Evolutionary conservation across 2,888 invertebrate genomes (phyloP), one percentile per base, ranked within the genome.

Genomic region (Sphaeridia pumilis): DNA sequence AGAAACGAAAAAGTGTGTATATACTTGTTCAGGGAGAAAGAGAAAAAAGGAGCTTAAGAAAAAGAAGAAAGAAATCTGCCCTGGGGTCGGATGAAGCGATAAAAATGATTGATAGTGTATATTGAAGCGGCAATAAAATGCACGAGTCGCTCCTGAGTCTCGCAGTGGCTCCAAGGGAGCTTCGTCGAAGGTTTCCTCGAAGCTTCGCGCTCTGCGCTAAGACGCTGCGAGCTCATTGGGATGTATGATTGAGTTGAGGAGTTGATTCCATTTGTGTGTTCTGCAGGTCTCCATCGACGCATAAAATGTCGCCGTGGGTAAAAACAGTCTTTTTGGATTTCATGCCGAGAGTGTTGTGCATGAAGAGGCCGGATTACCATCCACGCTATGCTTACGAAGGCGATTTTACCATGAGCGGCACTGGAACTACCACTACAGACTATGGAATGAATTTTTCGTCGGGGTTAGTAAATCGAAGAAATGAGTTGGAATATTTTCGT

Each of bases 241-340:
- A n/a, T n/a, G n/a, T n/a, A n/a, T n/a, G n/a, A n/a, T n/a, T n/a
- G n/a, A n/a, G n/a, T n/a, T n/a, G n/a, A n/a, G n/a, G n/a, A n/a
- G n/a, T 38, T 38, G 12, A 20, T 38, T 20, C 5, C 20, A 38
- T 38, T 38, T 38, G 38, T 38, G 12, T 38, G 12, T 5, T 14
- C 38, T 17, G 7, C 69, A 87, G 88, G 70, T 88, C 88, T 0
- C 89, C 92, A 20, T 87, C 90, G 3, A 92, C 92, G 0, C 89
- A 92, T 71, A 87, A 86, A 65, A 90, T 94, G 89, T 86, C 92
- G 0, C 85, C 87, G 0, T 82, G 87, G 80, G 84, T 92, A 67
- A 82, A 84, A 67, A 82, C 83, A 67, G 74, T 93, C 57, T 93
- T 94, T 72, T 77, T 94, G n/a, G 83, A 89, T 68, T 81, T 87